These are phyloP conservation scores for Euschistus heros DNA, from an alignment of 1,140 invertebrate genomes.

Conservation along the genomic window DNA sequence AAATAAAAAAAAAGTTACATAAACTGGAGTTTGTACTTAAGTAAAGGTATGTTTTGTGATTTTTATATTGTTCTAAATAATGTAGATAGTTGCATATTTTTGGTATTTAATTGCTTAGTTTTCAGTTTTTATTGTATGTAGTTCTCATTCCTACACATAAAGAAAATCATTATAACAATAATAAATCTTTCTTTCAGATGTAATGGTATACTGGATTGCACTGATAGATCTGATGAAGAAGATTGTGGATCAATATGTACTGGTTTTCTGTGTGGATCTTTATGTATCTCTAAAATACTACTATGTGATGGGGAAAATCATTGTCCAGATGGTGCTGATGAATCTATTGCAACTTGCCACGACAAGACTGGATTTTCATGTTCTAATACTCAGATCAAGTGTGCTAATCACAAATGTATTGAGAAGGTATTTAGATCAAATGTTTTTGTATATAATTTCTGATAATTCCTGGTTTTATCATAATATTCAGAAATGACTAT, in stretches of 20 bases:
- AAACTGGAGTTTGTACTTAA: too few relatives aligned
- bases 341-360: constrained; percentile 30
- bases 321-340: constrained; percentile 51
- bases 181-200: constrained; percentile 34
- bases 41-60: too few relatives aligned
- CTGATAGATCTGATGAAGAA: constrained; percentile 49
- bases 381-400: constrained; percentile 38
- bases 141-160: too few relatives aligned
- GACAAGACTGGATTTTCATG: constrained; percentile 26
- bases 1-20: too few relatives aligned
- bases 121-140: too few relatives aligned
- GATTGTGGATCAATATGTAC: constrained; percentile 24
- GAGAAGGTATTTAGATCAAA: constrained; percentile 29
- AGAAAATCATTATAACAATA: too few relatives aligned
- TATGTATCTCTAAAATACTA: constrained; percentile 38
- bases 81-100: too few relatives aligned
- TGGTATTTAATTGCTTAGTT: too few relatives aligned
- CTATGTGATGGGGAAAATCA: constrained; percentile 64
- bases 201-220: constrained; percentile 54
- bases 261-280: neutral
- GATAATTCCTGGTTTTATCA: too few relatives aligned
- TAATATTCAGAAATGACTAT: too few relatives aligned
- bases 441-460: neutral
- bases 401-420: constrained; percentile 46
- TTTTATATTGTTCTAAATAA: too few relatives aligned